Evolutionary conservation across 2,113 vertebrate species (phyloP), one percentile per base, ranked within the genome.

Genomic region (Geococcyx californianus): DNA sequence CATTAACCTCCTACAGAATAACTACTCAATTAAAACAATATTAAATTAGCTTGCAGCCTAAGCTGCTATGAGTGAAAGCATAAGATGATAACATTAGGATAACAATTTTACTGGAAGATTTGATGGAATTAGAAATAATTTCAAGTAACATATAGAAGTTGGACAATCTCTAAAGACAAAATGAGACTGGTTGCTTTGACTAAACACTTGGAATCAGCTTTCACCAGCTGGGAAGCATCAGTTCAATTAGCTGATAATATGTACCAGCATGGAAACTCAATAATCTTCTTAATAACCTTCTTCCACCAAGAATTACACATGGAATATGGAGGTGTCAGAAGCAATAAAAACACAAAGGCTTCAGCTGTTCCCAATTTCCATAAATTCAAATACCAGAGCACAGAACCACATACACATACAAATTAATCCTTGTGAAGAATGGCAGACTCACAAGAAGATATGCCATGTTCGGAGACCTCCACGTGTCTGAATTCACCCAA

Each of bases 201-300:
- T 44, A 1, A 51, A 19, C 33, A 12, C 11, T 44, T 18, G 40
- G 47, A 51, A 38, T 28, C 52, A 18, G 94, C 80, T 89, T 92
- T 87, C 92, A 96, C 38, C 85, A 54, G 79, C 54, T 83, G 93
- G 95, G 90, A 73, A 94, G 90, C 68, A 74, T 59, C 91, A 89
- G 28, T 31, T 94, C 94, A 83, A 40, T 55, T 42, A 90, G 68
- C 25, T 84, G 75, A 40, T 28, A 79, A 55, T 26, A 67, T 45
- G 33, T 81, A 49, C 85, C 74, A 89, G 90, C 60, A 63, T 83
- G 55, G 73, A 62, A 84, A 68, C 66, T 87, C 70, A 88, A 40
- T 23, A 7, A 36, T 72, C 92, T 84, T 80, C 88, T 77, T 52
- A 91, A 87, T 52, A 67, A 94, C 82, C 91, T 94, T 91, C 90